These are phyloP conservation scores for Salminus brasiliensis DNA, from an alignment of 2,113 vertebrate species.

Conservation along the genomic window DNA sequence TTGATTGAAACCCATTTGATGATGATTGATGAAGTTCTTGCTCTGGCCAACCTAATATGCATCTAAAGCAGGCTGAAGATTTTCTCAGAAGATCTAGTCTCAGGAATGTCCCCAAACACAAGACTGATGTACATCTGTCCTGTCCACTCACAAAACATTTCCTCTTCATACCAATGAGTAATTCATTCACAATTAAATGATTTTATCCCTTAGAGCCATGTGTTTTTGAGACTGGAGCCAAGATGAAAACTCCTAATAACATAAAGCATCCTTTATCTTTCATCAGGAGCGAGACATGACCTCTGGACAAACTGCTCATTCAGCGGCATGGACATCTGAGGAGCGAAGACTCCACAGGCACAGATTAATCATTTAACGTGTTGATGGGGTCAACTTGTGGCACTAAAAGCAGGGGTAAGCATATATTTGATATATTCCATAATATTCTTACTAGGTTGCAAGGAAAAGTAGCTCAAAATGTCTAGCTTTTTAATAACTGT, in stretches of 20 bases:
- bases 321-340: slow-evolving; percentile 23
- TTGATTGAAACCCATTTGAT: neutral
- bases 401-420: neutral
- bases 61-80: neutral
- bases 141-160: neutral
- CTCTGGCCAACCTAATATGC: neutral
- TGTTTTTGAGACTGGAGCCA: neutral
- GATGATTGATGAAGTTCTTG: neutral
- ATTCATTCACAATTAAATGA: slow-evolving; percentile 21
- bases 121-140: neutral
- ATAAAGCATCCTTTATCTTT: slow-evolving; percentile 46
- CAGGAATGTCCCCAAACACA: neutral
- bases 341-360: slow-evolving; percentile 36
- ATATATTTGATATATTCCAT: slow-evolving; percentile 5
- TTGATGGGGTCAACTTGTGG: slow-evolving; percentile 17
- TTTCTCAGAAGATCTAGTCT: neutral
- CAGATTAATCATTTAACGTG: slow-evolving; percentile 34
- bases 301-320: slow-evolving; percentile 44
- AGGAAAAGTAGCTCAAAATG: neutral
- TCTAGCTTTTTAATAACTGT: neutral
- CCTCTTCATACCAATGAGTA: neutral
- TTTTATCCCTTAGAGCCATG: slow-evolving; percentile 6
- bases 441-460: neutral
- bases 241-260: slow-evolving; percentile 25
- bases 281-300: slow-evolving; percentile 31